Percentiles rank a stretch among this genome's conserved stretches.
phyloP scores from a whole-genome alignment of 2,113 vertebrate genomes.

The Pygoscelis antarcticus region DNA sequence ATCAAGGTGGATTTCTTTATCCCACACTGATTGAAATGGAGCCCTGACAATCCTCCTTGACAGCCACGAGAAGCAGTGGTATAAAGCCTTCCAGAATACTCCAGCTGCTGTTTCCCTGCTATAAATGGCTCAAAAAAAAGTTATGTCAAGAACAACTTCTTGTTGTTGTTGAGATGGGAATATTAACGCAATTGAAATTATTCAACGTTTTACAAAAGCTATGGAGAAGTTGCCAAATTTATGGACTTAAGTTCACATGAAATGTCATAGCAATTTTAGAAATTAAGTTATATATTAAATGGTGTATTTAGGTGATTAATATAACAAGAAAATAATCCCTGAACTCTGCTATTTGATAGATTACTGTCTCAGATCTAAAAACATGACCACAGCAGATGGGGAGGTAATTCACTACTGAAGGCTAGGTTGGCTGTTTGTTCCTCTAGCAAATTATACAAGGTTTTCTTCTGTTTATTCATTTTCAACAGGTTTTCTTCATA shows the following conservation, averaged over 20 bases:
- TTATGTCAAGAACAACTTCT: neutral
- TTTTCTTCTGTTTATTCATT: neutral
- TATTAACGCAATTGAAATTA: neutral
- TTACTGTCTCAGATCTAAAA: neutral
- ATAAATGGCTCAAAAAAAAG: neutral
- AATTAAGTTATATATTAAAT: neutral
- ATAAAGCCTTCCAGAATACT: neutral
- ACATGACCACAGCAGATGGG: neutral
- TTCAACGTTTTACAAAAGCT: neutral
- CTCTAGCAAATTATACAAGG: neutral
- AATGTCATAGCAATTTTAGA: neutral
- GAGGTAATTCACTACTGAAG: neutral
- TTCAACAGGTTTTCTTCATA: neutral
- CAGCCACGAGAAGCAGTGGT: neutral
- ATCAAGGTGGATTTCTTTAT: neutral
- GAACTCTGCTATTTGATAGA: conserved; percentile 19
- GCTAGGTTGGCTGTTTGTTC: neutral
- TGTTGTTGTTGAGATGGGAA: neutral
- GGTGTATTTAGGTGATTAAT: neutral
- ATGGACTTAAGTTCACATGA: neutral
- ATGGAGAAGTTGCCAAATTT: neutral
- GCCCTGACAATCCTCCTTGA: neutral
- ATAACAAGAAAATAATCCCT: neutral
- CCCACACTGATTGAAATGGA: neutral
- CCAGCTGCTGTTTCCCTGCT: neutral